Evolutionary conservation across 2,113 vertebrate species (phyloP).

Genomic region (Passer montanus): DNA sequence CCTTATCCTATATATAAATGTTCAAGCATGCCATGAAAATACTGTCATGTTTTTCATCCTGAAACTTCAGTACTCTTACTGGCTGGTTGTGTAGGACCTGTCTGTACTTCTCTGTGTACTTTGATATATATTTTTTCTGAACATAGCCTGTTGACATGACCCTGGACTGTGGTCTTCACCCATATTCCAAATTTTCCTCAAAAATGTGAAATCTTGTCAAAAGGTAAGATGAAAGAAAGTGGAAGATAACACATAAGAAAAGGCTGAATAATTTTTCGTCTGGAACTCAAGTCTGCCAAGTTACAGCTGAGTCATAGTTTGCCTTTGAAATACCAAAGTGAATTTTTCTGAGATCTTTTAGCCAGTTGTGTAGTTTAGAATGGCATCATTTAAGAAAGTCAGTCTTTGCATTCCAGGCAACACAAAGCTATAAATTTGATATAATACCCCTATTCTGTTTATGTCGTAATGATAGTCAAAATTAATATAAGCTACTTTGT

Average conservation of each 20-base stretch:
- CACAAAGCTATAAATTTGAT: background rate
- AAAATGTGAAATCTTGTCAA: background rate
- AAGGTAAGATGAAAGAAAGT: background rate
- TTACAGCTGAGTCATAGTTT: background rate
- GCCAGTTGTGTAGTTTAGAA: background rate
- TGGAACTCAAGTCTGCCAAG: background rate
- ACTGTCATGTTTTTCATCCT: background rate
- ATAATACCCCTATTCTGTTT: background rate
- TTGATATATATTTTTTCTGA: background rate
- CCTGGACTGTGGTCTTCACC: background rate
- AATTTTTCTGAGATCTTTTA: background rate
- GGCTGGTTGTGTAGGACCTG: background rate
- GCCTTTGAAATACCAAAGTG: background rate
- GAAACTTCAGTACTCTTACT: background rate
- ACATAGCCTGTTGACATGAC: background rate
- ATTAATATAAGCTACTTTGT: background rate
- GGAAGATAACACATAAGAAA: background rate
- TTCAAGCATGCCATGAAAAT: background rate
- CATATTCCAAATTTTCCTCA: background rate
- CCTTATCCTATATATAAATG: background rate
- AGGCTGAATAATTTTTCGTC: background rate
- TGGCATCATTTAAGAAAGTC: background rate
- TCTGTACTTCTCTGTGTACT: background rate
- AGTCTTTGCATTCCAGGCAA: background rate
- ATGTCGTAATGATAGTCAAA: background rate